These are phyloP conservation scores for Anastrepha ludens DNA, from an alignment of 1,140 invertebrate species.

Conservation along the genomic window DNA sequence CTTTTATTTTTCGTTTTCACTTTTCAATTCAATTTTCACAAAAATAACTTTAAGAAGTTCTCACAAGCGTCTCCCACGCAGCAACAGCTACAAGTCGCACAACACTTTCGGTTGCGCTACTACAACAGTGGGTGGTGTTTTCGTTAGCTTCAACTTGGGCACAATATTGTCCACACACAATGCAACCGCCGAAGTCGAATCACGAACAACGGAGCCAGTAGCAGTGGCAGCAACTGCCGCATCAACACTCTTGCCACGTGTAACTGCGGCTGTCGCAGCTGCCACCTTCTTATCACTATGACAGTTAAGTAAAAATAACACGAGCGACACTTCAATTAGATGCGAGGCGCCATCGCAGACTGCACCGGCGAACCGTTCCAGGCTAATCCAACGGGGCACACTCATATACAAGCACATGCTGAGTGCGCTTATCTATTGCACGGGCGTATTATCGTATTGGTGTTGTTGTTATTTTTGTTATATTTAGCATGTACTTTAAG, in stretches of 20 bases:
- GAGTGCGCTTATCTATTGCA: slow-evolving; percentile 34
- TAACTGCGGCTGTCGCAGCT: slow-evolving; percentile 1
- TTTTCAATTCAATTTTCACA: background rate
- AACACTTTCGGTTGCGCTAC: slow-evolving; percentile 19
- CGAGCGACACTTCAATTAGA: slow-evolving; percentile 57
- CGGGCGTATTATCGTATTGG: background rate
- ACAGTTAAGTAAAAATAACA: slow-evolving; percentile 57
- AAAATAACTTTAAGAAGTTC: background rate
- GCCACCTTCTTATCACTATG: slow-evolving; percentile 4
- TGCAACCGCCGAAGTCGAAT: background rate
- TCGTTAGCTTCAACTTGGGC: slow-evolving; percentile 5
- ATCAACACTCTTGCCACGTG: background rate
- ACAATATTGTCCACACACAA: background rate
- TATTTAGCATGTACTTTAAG: background rate
- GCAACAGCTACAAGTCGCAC: background rate
- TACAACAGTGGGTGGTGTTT: slow-evolving; percentile 18
- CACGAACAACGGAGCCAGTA: background rate
- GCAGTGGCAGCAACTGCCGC: background rate
- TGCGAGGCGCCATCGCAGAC: slow-evolving; percentile 45
- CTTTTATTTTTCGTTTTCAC: background rate
- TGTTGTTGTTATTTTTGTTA: slow-evolving; percentile 20
- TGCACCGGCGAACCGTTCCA: slow-evolving; percentile 57
- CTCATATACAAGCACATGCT: slow-evolving; percentile 60
- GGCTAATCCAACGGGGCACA: slow-evolving; percentile 59
- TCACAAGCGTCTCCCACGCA: background rate